Evolutionary conservation across 2,113 vertebrate species (phyloP).

Genomic region (Oriolus oriolus): DNA sequence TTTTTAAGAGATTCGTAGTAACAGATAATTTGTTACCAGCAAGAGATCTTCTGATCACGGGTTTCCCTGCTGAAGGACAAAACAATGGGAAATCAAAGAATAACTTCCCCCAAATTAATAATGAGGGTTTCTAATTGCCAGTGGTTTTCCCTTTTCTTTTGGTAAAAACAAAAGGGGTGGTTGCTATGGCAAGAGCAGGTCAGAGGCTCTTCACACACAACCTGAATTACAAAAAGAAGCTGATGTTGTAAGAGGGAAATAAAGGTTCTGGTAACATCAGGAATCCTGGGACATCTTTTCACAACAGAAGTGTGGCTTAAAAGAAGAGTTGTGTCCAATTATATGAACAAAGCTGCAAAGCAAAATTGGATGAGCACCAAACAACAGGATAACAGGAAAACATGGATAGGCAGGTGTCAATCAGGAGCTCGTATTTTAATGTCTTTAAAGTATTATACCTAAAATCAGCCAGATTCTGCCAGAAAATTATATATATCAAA

Average conservation of each 20-base stretch:
- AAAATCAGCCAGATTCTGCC: not conserved
- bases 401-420: not conserved
- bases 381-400: not conserved
- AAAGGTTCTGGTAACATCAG: not conserved
- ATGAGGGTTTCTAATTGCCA: not conserved
- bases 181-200: slow-evolving; percentile 14
- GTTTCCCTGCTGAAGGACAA: not conserved
- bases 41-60: not conserved
- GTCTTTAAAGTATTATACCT: not conserved
- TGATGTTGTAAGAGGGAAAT: not conserved
- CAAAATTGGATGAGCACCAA: not conserved
- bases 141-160: not conserved
- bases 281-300: not conserved
- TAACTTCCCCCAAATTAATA: not conserved
- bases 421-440: not conserved
- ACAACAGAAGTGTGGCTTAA: not conserved
- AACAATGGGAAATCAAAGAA: slow-evolving; percentile 1
- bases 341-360: not conserved
- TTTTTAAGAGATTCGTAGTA: not conserved
- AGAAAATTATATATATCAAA: not conserved
- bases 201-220: not conserved
- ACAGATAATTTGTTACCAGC: not conserved
- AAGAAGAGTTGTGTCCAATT: not conserved
- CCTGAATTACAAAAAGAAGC: not conserved
- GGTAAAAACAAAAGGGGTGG: not conserved